Conservation (phyloP, 2,113 vertebrate species). For the Calidris pygmaea region DNA sequence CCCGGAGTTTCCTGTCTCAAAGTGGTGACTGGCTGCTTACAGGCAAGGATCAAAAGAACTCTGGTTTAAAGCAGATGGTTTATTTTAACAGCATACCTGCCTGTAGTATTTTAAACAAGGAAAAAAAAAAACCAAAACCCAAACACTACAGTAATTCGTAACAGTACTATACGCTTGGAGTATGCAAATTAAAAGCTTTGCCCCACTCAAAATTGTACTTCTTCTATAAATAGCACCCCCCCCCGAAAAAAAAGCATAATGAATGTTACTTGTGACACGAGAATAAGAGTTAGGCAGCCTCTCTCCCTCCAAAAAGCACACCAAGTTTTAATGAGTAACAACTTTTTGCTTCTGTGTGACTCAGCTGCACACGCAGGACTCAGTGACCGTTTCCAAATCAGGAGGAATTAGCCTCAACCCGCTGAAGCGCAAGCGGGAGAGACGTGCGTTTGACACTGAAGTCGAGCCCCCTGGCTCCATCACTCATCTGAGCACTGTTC, state of each 20-base stretch:
- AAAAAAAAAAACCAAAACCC: too few relatives aligned
- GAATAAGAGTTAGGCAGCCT: not conserved
- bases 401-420: not conserved
- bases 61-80: constrained; percentile 12
- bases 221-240: not conserved
- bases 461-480: not conserved
- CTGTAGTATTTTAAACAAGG: not conserved
- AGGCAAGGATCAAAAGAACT: constrained; percentile 3
- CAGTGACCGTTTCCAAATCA: not conserved
- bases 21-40: not conserved
- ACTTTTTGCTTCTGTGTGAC: not conserved
- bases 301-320: not conserved
- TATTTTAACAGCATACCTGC: constrained; percentile 22
- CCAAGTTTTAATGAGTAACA: not conserved
- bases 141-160: not conserved
- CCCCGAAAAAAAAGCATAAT: not conserved
- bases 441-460: accelerated
- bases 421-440: not conserved
- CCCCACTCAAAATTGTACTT: not conserved
- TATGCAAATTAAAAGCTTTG: not conserved
- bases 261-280: not conserved
- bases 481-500: not conserved
- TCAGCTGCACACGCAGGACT: not conserved
- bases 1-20: constrained; percentile 1
- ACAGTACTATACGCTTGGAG: not conserved